phyloP scores from a whole-genome alignment of 2,113 vertebrate genomes.

The Phainopepla nitens region DNA sequence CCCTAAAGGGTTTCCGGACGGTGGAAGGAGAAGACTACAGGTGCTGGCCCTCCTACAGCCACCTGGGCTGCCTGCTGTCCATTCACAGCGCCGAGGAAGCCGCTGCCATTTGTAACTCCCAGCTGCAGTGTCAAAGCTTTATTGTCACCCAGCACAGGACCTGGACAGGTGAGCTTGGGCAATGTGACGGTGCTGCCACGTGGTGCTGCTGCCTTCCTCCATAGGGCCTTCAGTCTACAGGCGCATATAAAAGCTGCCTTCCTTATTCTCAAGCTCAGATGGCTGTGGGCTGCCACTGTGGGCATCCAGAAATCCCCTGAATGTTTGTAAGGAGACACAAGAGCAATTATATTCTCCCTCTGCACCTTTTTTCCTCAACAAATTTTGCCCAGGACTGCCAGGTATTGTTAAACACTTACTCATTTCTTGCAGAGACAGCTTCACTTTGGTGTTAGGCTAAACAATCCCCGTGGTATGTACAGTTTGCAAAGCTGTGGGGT shows the following conservation, averaged over 20 bases:
- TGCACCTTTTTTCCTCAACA: not conserved
- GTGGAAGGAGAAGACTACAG: conserved; percentile 75
- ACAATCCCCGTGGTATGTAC: not conserved
- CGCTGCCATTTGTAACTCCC: conserved; percentile 78
- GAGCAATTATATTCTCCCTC: not conserved
- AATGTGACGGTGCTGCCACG: rapidly evolving
- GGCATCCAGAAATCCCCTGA: not conserved
- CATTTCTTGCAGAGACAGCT: not conserved
- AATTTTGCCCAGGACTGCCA: not conserved
- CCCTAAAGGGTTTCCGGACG: conserved; percentile 73
- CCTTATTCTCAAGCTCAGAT: not conserved
- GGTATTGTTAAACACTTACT: not conserved
- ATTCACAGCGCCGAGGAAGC: conserved; percentile 80
- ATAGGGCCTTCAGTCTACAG: rapidly evolving
- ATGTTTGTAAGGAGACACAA: not conserved
- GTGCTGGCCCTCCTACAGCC: conserved; percentile 89
- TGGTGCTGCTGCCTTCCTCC: not conserved
- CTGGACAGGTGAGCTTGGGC: conserved; percentile 79
- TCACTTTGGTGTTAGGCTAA: not conserved
- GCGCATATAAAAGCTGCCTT: not conserved
- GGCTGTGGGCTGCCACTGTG: not conserved
- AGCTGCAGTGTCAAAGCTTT: conserved; percentile 80
- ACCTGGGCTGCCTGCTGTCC: conserved; percentile 83
- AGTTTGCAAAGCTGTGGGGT: not conserved
- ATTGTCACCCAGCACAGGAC: conserved; percentile 75